Evolutionary conservation across 2,888 invertebrate species (phyloP), one percentile per base, ranked within the genome.

Genomic region (Holacanthella duospinosa): DNA sequence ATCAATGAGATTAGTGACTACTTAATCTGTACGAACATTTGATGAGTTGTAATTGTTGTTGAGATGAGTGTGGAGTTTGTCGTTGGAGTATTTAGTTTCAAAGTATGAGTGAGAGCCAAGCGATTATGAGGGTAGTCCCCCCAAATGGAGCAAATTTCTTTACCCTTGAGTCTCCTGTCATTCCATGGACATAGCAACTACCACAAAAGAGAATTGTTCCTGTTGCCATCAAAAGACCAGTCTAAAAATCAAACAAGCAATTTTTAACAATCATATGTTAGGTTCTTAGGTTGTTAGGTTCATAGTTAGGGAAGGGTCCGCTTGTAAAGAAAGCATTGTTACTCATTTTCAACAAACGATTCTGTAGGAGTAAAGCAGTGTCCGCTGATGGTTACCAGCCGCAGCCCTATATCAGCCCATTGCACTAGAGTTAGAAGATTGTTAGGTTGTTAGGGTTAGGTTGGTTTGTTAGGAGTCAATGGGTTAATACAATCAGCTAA

Each of bases 101-200:
- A 16, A 36, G 36, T 21, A 70, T 43, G n/a, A 72, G 55, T 1
- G 72, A 72, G 19, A 72, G 64, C 71, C 71, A 72, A 19, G 72
- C 72, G 6, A 68, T 53, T 48, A 72, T 72, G n/a, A 72, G 61
- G 1, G 71, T 71, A 16, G 67, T 62, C 25, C 72, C 72, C 2
- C 72, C 72, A 28, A 64, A 64, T 0, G 72, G 72, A 21, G 72
- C 72, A 62, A 68, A 63, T 56, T 68, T 66, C 28, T 66, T 68
- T 44, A 66, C 62, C n/a, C 64, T 60, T 2, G 60, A 55, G 19
- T 70, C 68, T n/a, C 72, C 72, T 9, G 71, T 70, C 4, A 70
- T 59, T 29, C 67, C 68, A 61, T 65, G 67, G 26, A 66, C 60
- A 54, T 70, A 70, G 59, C 70, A 70, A 29, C 64, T 54, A 21